Evolutionary conservation across 2,888 invertebrate species (phyloP).

Genomic region (Peribatodes rhomboidaria): DNA sequence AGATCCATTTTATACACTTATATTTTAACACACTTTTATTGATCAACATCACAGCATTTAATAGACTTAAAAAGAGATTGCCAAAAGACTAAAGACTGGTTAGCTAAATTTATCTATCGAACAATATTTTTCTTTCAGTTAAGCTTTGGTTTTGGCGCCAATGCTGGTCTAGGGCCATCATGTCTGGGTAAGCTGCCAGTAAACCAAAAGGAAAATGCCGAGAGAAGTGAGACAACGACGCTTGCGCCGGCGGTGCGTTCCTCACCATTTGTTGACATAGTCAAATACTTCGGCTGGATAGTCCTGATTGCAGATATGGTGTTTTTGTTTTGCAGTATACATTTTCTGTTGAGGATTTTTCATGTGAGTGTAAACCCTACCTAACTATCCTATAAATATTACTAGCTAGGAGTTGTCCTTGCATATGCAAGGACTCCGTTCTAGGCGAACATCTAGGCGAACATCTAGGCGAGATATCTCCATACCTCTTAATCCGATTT

Average conservation of each 20-base stretch:
- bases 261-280: constrained; percentile 43
- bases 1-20: too few species aligned
- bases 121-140: constrained; percentile 57
- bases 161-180: constrained; percentile 65
- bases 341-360: constrained; percentile 60
- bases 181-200: constrained; percentile 53
- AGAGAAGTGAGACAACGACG: background rate
- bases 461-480: too few species aligned
- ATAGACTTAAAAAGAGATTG: too few species aligned
- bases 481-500: too few species aligned
- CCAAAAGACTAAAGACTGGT: too few species aligned
- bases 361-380: constrained; percentile 49
- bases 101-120: too few species aligned
- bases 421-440: too few species aligned
- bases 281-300: constrained; percentile 62
- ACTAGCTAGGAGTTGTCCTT: too few species aligned
- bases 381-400: background rate
- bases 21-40: too few species aligned
- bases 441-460: too few species aligned
- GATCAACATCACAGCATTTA: too few species aligned
- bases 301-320: constrained; percentile 58
- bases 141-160: constrained; percentile 71
- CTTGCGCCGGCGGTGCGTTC: background rate
- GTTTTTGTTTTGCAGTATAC: constrained; percentile 55
- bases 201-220: too few species aligned